Base-by-base conservation (phyloP, 2,797 vertebrate genomes). In the Anguilla obscura region DNA sequence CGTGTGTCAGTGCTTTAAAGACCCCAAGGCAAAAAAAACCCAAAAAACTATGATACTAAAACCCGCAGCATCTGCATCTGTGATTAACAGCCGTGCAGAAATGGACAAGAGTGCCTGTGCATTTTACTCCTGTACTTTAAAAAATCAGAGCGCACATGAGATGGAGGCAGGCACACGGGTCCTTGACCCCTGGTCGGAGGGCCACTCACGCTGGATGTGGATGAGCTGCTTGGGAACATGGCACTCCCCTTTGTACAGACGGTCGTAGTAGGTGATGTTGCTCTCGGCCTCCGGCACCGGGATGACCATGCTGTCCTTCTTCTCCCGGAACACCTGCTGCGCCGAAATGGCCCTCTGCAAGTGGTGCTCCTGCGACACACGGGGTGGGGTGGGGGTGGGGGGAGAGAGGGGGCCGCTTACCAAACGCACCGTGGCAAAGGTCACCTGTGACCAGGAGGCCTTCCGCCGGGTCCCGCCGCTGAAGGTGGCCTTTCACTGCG, bases 291-390 rank as follows among this genome's bases (percentile, higher is more conserved):
- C 97, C 0, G 98, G 98, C 88, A 98, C 98, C 7, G 98, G 98
- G 94, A 98, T 98, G 90, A 98, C 98, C 98, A 98, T 98, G 94
- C 96, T 97, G 91, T 98, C 98, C 93, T 97, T 98, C 95, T 98
- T 98, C 93, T 98, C 98, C 95, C 97, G 94, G 93, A 97, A 98
- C 7, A 98, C 98, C 93, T 98, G 97, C 94, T 98, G 98, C 89
- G 97, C 97, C 66, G 97, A 98, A 94, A 98, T 98, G 79, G 97
- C 98, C 95, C 98, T 95, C 92, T 98, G 98, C 92, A 98, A 96
- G 94, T 98, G 98, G 90, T 98, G 98, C 95, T 98, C 98, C 98
- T 98, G 93, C 93, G 91, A 88, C n/a, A 87, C 21, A 87, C 1
- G 27, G 16, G 12, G 1, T 1, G 10, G 50, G 85, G 2, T 16